Percentiles rank a stretch among this genome's conserved stretches.
Evolutionary conservation across 2,888 invertebrate species (phyloP).

Genomic region (Mactromeris polynyma): DNA sequence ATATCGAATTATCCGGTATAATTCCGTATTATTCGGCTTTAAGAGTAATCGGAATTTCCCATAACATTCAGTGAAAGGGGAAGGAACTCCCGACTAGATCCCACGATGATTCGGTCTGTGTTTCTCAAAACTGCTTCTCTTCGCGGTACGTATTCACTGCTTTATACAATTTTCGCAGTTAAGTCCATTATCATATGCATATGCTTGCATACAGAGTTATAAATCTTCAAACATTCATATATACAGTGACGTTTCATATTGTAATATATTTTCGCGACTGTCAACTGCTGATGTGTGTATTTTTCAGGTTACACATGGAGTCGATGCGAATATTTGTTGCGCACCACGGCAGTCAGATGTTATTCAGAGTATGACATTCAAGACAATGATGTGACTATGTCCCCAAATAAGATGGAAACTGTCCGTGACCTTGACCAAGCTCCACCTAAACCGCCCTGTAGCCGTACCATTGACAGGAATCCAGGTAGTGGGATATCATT

Average conservation of each 20-base stretch:
- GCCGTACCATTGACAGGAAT: slow-evolving; percentile 18
- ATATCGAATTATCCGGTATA: no score
- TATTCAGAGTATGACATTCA: background rate
- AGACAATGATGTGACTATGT: background rate
- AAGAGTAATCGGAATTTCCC: no score
- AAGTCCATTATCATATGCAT: background rate
- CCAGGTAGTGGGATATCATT: background rate
- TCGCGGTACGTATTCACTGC: background rate
- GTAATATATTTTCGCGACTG: slow-evolving; percentile 1
- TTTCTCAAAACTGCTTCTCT: background rate
- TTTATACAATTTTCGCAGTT: background rate
- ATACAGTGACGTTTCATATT: background rate
- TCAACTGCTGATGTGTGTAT: background rate
- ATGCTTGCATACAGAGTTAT: background rate
- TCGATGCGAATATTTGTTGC: background rate
- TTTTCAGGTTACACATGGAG: slow-evolving; percentile 29
- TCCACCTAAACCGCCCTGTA: background rate
- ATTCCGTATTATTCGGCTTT: no score
- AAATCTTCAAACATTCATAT: background rate
- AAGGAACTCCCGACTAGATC: background rate
- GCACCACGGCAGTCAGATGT: background rate
- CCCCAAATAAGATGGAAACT: background rate
- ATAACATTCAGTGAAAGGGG: no score
- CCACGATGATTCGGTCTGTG: background rate
- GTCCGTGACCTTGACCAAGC: background rate